A percentile compares a stretch with the other conserved stretches of the same genome.
phyloP scores from a whole-genome alignment of 2,888 invertebrate genomes.

The Rhorus exstirpatorius region DNA sequence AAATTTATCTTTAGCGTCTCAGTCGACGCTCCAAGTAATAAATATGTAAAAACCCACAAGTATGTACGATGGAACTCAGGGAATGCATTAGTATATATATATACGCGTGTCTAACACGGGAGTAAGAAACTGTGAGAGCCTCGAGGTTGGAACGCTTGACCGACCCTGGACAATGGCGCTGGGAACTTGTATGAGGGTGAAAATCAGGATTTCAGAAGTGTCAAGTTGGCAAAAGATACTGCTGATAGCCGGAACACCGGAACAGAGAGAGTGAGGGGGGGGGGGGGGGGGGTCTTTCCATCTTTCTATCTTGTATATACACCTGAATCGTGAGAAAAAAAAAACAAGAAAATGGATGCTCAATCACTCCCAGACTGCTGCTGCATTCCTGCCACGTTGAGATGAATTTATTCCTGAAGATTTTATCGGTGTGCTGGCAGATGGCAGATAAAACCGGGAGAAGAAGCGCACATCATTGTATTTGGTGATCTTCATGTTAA shows the following conservation, averaged over 20 bases:
- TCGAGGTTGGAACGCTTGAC: slow-evolving; percentile 77
- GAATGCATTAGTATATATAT: no score
- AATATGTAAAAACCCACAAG: no score
- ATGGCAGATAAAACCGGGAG: not conserved
- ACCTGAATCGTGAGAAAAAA: not conserved
- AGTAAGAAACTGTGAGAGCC: not conserved
- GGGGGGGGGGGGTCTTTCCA: slow-evolving; percentile 46
- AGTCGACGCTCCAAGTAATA: no score
- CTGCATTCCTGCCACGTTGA: not conserved
- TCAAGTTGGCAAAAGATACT: slow-evolving; percentile 60
- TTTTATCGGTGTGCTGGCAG: no score
- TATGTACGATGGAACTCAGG: no score
- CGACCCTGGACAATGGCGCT: slow-evolving; percentile 80
- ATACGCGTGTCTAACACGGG: not conserved
- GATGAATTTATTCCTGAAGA: not conserved
- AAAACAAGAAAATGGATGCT: not conserved
- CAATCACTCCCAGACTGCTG: not conserved
- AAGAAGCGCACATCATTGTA: not conserved
- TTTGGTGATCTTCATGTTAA: not conserved
- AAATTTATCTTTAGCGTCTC: no score
- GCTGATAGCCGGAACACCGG: slow-evolving; percentile 55
- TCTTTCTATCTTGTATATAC: slow-evolving; percentile 20
- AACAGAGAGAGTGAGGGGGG: no score
- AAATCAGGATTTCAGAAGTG: slow-evolving; percentile 78
- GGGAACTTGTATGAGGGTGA: slow-evolving; percentile 78